phyloP scores from a whole-genome alignment of 2,113 vertebrate species.

The Manacus vitellinus region DNA sequence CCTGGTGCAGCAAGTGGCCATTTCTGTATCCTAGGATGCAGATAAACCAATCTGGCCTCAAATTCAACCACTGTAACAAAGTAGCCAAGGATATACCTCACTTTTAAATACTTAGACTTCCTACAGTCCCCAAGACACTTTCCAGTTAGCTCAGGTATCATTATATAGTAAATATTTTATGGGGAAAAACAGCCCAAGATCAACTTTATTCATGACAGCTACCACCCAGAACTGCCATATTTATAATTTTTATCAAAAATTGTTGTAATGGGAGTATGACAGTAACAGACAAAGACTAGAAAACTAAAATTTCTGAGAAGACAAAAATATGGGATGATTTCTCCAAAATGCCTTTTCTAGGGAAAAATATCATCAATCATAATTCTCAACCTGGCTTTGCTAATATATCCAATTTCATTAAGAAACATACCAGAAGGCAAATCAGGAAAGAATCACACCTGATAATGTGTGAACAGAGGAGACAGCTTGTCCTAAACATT shows the following conservation, averaged over 20 bases:
- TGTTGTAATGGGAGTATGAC: neutral
- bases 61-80: neutral
- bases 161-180: neutral
- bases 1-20: neutral
- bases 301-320: neutral
- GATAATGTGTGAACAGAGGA: neutral
- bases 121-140: neutral
- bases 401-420: neutral
- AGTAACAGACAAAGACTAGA: neutral
- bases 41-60: neutral
- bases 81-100: neutral
- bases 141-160: neutral
- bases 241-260: neutral
- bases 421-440: neutral
- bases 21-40: neutral
- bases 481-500: neutral
- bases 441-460: neutral
- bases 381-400: neutral
- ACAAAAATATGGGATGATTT: neutral
- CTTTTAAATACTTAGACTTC: neutral
- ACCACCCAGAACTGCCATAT: neutral
- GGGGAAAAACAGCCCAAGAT: neutral
- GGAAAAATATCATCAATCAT: neutral
- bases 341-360: neutral
- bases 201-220: neutral